Conservation (phyloP, 2,888 invertebrate species). For the Smittia sp. region DNA sequence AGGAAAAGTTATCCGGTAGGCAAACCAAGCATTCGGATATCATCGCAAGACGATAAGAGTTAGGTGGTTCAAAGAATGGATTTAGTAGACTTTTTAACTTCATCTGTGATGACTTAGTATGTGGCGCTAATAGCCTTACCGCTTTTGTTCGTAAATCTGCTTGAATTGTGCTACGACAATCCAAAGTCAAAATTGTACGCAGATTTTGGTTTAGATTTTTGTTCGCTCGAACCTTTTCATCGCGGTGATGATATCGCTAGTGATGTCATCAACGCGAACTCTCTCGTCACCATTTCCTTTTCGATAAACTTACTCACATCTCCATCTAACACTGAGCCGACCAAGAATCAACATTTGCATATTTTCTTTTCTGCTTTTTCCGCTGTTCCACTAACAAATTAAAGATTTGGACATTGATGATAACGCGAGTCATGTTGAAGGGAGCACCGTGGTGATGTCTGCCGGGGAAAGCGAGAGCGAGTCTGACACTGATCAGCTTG, state of each 20-base stretch:
- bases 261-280: too few relatives aligned
- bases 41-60: conserved; percentile 4
- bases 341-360: conserved; percentile 7
- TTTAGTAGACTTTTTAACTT: conserved; percentile 6
- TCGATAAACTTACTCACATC: not conserved
- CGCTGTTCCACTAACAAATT: conserved; percentile 21
- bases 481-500: conserved; percentile 56
- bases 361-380: conserved; percentile 21
- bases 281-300: not conserved
- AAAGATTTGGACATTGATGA: conserved; percentile 67
- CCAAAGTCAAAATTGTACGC: not conserved
- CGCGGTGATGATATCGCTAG: too few relatives aligned
- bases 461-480: conserved; percentile 59
- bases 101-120: not conserved
- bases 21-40: not conserved
- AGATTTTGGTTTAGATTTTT: not conserved
- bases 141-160: not conserved
- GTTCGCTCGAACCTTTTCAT: not conserved
- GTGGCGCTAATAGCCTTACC: not conserved
- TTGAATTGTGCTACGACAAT: not conserved
- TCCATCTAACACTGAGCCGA: not conserved
- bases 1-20: conserved; percentile 22
- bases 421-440: conserved; percentile 51
- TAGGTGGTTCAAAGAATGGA: conserved; percentile 22
- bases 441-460: conserved; percentile 52